These are phyloP conservation scores for Bubo scandiacus DNA, from an alignment of 2,113 vertebrate species.

Conservation along the genomic window DNA sequence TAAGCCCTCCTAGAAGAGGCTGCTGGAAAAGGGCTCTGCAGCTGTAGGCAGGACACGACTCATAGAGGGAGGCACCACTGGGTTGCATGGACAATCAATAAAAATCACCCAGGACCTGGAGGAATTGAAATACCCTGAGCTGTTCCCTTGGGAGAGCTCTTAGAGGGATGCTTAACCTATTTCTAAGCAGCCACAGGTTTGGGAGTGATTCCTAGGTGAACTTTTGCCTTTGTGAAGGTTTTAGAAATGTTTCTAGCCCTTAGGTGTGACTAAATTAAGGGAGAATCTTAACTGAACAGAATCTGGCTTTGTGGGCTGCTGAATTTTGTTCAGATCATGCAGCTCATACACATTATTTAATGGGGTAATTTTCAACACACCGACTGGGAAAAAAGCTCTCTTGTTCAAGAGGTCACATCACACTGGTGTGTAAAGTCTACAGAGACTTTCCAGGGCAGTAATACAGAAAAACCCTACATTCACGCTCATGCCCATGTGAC, in stretches of 20 bases:
- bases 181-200: not conserved
- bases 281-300: not conserved
- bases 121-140: not conserved
- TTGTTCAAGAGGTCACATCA: not conserved
- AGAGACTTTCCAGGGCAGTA: not conserved
- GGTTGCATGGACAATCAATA: not conserved
- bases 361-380: not conserved
- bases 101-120: not conserved
- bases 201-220: not conserved
- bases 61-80: not conserved
- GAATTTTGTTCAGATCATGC: not conserved
- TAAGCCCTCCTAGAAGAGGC: not conserved
- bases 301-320: not conserved
- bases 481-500: not conserved
- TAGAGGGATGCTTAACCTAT: not conserved
- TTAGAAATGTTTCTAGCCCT: not conserved
- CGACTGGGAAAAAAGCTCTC: not conserved
- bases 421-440: not conserved
- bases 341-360: not conserved
- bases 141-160: not conserved
- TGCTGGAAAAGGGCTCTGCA: not conserved
- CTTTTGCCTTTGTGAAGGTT: not conserved
- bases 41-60: not conserved
- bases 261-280: not conserved
- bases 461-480: not conserved